These are phyloP conservation scores for Nemopilema nomurai DNA, from an alignment of 30 jellyfish, hydroid and myxozoan genomes.

Conservation along the genomic window DNA sequence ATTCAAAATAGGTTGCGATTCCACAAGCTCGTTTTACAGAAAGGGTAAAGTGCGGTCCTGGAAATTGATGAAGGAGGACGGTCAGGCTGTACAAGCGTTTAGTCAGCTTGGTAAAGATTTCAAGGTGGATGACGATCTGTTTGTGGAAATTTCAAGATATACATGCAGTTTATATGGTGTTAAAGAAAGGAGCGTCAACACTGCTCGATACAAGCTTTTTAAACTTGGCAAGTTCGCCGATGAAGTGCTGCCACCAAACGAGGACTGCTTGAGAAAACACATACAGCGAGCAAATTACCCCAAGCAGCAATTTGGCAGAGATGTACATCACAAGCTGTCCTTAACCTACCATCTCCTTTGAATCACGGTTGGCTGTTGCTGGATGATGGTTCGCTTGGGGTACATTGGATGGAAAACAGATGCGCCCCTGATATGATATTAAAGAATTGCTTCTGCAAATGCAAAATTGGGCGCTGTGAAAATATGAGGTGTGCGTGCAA, in stretches of 20 bases:
- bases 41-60: constrained; percentile 47
- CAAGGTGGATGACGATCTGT: constrained; percentile 11
- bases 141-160: constrained; percentile 2
- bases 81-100: constrained; percentile 10
- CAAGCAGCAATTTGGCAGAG: constrained; percentile 64
- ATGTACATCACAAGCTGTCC: constrained; percentile 13
- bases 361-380: constrained; percentile 63
- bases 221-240: constrained; percentile 50
- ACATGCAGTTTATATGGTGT: constrained; percentile 28
- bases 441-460: constrained; percentile 8
- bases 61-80: constrained; percentile 23
- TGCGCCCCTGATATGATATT: constrained; percentile 46
- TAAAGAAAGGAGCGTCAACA: constrained; percentile 35
- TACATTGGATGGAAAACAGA: constrained; percentile 56
- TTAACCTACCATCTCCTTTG: constrained; percentile 36
- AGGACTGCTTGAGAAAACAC: constrained; percentile 42
- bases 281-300: constrained; percentile 59
- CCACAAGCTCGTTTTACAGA: constrained; percentile 65
- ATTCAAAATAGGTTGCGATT: constrained; percentile 53
- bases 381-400: constrained; percentile 28
- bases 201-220: constrained; percentile 30
- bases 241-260: constrained; percentile 53
- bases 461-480: constrained; percentile 62
- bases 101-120: constrained; percentile 30
- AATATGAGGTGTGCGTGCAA: constrained; percentile 60